A percentile compares a stretch with the other conserved stretches of the same genome.
These are phyloP conservation scores for Ischnura elegans DNA, from an alignment of 2,888 invertebrate genomes.

Conservation along the genomic window DNA sequence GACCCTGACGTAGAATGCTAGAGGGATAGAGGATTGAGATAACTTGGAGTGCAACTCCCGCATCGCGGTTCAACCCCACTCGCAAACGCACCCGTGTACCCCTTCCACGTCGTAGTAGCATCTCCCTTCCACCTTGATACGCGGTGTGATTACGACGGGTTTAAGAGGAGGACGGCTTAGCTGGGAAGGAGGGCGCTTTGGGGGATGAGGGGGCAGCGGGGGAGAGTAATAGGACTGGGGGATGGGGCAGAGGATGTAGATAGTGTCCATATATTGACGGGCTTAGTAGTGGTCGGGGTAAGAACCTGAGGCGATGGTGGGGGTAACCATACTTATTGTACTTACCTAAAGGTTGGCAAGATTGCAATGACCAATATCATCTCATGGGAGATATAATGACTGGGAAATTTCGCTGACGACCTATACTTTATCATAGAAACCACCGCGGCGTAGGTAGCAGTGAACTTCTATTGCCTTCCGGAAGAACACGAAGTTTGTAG, in stretches of 20 bases:
- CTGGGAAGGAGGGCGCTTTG: neutral
- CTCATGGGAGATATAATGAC: no score
- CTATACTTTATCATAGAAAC: no score
- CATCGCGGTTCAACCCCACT: neutral
- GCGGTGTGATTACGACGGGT: constrained; percentile 38
- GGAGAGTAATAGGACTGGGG: neutral
- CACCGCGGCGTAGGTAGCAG: no score
- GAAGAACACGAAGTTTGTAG: no score
- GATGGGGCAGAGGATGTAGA: neutral
- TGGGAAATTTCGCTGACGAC: no score
- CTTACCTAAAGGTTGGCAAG: neutral
- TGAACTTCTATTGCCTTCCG: no score
- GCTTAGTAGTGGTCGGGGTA: neutral
- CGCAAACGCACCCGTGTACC: neutral
- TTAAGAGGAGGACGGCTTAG: constrained; percentile 24
- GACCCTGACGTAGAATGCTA: no score
- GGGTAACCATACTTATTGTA: neutral
- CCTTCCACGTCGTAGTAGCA: neutral
- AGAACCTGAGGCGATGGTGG: neutral
- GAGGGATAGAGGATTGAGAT: neutral
- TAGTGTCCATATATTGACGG: neutral
- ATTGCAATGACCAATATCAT: neutral
- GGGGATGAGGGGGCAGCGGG: no score
- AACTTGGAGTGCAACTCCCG: neutral
- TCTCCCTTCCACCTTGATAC: neutral